Percentiles rank a stretch among this genome's conserved stretches.
Evolutionary conservation across 2,888 invertebrate species (phyloP).

Genomic region (Nysson spinosus): DNA sequence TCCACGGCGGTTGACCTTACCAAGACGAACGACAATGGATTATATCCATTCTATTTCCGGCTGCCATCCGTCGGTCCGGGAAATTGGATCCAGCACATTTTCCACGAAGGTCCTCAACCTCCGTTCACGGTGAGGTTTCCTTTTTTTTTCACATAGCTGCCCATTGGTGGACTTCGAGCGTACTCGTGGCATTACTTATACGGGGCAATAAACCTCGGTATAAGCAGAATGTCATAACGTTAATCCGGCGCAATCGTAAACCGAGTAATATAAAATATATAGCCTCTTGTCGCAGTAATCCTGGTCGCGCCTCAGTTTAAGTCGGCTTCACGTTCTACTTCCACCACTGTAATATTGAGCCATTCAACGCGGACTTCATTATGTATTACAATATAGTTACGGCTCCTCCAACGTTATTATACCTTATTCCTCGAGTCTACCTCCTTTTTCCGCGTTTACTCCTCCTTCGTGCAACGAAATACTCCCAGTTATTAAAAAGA

Average conservation of each 20-base stretch:
- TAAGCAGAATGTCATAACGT: constrained; percentile 41
- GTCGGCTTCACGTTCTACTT: constrained; percentile 8
- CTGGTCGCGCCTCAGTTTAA: constrained; percentile 2
- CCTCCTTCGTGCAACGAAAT: not conserved
- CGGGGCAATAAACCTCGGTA: constrained; percentile 30
- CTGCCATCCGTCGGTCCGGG: constrained; percentile 19
- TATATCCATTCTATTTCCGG: constrained; percentile 28
- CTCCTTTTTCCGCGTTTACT: not conserved
- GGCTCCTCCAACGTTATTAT: constrained; percentile 25
- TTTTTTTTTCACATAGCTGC: not conserved
- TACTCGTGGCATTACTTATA: constrained; percentile 32
- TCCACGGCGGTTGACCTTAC: constrained; percentile 1
- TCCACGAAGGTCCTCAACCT: not conserved
- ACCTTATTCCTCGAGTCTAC: not conserved
- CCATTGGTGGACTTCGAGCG: not conserved
- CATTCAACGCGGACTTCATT: constrained; percentile 45
- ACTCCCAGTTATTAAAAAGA: not conserved
- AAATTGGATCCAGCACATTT: constrained; percentile 42
- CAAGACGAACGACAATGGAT: constrained; percentile 27
- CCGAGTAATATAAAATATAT: constrained; percentile 50
- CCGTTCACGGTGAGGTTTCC: not conserved
- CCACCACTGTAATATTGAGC: constrained; percentile 37
- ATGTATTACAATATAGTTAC: constrained; percentile 43
- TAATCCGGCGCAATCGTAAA: constrained; percentile 54
- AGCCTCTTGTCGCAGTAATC: constrained; percentile 34